A percentile compares a stretch with the other conserved stretches of the same genome.
These are phyloP conservation scores for Trichonephila inaurata DNA, from an alignment of 1,140 invertebrate genomes.

Conservation along the genomic window DNA sequence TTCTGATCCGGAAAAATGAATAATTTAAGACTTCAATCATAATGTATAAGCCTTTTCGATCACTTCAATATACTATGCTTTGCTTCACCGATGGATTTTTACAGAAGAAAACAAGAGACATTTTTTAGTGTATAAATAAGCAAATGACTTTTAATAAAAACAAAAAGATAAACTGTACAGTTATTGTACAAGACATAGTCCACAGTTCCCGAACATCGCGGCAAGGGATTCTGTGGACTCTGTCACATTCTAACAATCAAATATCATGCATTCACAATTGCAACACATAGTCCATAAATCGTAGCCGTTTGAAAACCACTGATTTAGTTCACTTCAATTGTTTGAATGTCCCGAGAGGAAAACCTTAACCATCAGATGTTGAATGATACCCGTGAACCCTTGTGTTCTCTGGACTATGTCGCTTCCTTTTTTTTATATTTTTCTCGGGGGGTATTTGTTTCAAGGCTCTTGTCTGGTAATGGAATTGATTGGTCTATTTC, in stretches of 20 bases:
- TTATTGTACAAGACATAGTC: slow-evolving; percentile 70
- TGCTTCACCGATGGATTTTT: background rate
- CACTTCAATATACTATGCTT: too few relatives aligned
- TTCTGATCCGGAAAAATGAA: too few relatives aligned
- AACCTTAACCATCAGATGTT: slow-evolving; percentile 56
- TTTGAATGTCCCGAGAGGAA: slow-evolving; percentile 26
- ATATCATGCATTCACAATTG: slow-evolving; percentile 54
- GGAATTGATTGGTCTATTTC: slow-evolving; percentile 42
- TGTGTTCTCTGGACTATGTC: slow-evolving; percentile 11
- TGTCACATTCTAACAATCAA: slow-evolving; percentile 62
- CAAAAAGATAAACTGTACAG: slow-evolving; percentile 72
- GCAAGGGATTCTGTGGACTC: background rate
- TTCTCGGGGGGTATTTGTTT: background rate
- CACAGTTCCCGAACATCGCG: background rate
- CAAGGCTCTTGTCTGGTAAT: slow-evolving; percentile 20
- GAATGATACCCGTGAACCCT: slow-evolving; percentile 63
- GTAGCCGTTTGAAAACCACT: slow-evolving; percentile 29
- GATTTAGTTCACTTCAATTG: slow-evolving; percentile 9
- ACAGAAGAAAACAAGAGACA: slow-evolving; percentile 26
- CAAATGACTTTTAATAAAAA: slow-evolving; percentile 75
- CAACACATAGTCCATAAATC: slow-evolving; percentile 58
- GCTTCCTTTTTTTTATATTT: background rate
- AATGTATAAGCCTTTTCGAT: too few relatives aligned
- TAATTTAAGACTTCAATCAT: too few relatives aligned
- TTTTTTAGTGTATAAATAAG: slow-evolving; percentile 71